Evolutionary conservation across 2,797 vertebrate genomes (phyloP), one percentile per base, ranked within the genome.

Genomic region (Lophius americanus): DNA sequence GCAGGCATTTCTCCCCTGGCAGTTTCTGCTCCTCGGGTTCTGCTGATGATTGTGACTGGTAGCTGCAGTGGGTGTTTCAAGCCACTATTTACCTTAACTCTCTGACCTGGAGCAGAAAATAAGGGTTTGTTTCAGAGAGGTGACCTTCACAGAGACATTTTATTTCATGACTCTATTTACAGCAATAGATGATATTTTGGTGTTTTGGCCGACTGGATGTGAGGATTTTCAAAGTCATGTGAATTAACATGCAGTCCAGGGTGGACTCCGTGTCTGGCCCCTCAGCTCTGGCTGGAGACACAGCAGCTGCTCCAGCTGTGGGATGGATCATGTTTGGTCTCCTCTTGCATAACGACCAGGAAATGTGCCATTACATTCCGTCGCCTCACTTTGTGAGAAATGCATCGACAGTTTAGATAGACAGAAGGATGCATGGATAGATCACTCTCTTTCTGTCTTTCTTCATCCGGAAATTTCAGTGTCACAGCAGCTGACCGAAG

Each of bases 1-100:
- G 10, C 33, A 36, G 10, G 10, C 8, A 1, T 54, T 14, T 54
- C 6, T 54, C 8, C 36, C 8, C n/a, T 5, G 2, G 6, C 14
- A 5, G 23, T 37, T 41, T 51, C 11, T 51, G 37, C 51, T 51
- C 14, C 56, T 23, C 23, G 1, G 23, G 23, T 23, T 23, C 23
- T 23, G 23, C 23, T 23, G 23, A 23, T 23, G 23, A 23, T 23
- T 23, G 23, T 23, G 23, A 62, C 43, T 55, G 69, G 69, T 75
- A 64, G 41, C 36, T 51, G 41, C 10, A 38, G 46, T 61, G 38
- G 47, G 59, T 68, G 12, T 42, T 13, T 60, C 56, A 57, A 64
- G 41, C 79, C 82, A 70, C 35, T 84, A 74, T 87, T 87, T 85
- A 86, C 76, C 61, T 69, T 58, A 3, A 63, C 51, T 86, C 69